phyloP scores from a whole-genome alignment of 1,140 invertebrate species.

The Bombus superbus region DNA sequence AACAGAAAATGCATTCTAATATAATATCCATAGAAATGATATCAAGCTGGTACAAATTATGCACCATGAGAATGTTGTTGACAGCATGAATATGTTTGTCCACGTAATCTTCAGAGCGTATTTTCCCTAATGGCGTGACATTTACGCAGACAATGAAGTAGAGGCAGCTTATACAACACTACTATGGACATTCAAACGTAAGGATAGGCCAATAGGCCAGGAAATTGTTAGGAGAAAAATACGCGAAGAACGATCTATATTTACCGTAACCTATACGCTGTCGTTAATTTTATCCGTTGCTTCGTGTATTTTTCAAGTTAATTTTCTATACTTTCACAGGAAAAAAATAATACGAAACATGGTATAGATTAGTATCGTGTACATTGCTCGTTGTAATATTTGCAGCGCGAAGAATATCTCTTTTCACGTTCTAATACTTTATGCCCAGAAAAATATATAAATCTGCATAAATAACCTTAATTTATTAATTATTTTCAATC shows the following conservation, averaged over 20 bases:
- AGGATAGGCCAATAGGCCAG: not conserved
- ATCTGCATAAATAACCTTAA: not conserved
- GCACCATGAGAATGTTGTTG: not conserved
- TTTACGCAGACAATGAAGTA: slow-evolving; percentile 5
- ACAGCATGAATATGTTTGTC: not conserved
- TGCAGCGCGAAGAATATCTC: not conserved
- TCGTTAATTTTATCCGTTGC: not conserved
- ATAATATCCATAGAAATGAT: not conserved
- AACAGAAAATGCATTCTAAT: no score
- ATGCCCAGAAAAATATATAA: not conserved
- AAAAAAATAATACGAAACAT: no score
- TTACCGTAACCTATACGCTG: not conserved
- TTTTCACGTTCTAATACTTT: not conserved
- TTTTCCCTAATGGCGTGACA: not conserved
- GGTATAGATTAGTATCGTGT: not conserved
- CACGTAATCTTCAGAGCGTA: slow-evolving; percentile 10
- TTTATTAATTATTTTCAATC: not conserved
- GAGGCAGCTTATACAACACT: not conserved
- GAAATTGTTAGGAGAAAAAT: not conserved
- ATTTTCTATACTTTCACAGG: not conserved
- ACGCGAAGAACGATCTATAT: not conserved
- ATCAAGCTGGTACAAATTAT: not conserved
- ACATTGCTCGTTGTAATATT: no score
- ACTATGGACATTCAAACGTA: slow-evolving; percentile 3
- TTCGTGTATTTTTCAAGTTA: not conserved